Evolutionary conservation across 2,888 invertebrate species (phyloP).

Genomic region (Conistra vaccinii): DNA sequence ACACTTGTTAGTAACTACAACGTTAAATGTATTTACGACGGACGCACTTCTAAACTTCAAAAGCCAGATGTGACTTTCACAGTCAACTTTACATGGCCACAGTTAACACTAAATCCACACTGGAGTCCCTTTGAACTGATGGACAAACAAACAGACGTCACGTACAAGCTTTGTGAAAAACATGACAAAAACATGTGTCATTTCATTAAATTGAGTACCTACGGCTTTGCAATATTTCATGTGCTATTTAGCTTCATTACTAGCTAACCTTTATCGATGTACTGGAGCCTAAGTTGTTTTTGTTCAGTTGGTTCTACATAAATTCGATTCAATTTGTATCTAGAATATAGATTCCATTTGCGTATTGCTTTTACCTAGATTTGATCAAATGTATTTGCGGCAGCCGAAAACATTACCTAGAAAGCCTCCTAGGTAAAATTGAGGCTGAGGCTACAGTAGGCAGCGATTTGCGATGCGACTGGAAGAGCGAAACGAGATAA

Average conservation of each 20-base stretch:
- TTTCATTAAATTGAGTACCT: constrained; percentile 34
- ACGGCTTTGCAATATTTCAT: constrained; percentile 4
- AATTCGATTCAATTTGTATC: background rate
- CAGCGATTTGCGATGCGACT: no score
- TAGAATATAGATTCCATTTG: background rate
- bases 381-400: background rate
- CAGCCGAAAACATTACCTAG: background rate
- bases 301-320: background rate
- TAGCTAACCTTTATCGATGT: background rate
- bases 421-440: background rate
- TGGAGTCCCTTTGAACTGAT: constrained; percentile 50
- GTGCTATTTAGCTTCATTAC: background rate
- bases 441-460: no score
- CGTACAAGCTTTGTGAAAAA: constrained; percentile 30
- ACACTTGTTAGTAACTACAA: background rate
- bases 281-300: constrained; percentile 1
- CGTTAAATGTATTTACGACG: constrained; percentile 24
- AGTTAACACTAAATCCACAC: constrained; percentile 35
- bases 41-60: constrained; percentile 29
- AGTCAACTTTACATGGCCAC: constrained; percentile 42
- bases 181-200: constrained; percentile 25
- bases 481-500: no score
- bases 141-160: constrained; percentile 41
- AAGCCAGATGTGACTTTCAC: constrained; percentile 40
- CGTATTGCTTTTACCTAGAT: background rate